phyloP scores from a whole-genome alignment of 2,888 invertebrate species.

The Oegoconia quadripuncta region DNA sequence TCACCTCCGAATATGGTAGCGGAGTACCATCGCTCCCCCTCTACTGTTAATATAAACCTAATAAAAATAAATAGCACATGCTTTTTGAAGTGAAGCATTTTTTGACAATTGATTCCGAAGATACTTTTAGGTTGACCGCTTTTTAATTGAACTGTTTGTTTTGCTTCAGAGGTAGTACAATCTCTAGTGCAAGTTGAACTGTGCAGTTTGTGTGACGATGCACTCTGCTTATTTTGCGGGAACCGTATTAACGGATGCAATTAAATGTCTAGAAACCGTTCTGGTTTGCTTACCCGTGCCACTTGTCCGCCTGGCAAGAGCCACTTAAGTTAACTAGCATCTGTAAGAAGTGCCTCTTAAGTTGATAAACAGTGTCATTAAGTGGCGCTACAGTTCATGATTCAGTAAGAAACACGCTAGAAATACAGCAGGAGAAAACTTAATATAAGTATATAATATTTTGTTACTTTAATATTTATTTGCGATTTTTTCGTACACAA shows the following conservation, averaged over 20 bases:
- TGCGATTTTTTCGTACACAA: no score
- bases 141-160: not conserved
- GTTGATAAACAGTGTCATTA: not conserved
- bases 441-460: no score
- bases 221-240: constrained; percentile 32
- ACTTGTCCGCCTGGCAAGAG: constrained; percentile 34
- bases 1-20: constrained; percentile 31
- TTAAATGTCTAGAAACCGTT: constrained; percentile 61
- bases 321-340: no score
- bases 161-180: constrained; percentile 8
- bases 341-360: constrained; percentile 9
- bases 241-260: constrained; percentile 55
- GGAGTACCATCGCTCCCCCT: constrained; percentile 47
- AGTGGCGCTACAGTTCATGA: no score
- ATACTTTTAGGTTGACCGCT: not conserved
- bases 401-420: no score
- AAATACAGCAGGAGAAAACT: no score
- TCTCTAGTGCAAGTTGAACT: constrained; percentile 24
- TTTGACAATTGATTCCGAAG: not conserved
- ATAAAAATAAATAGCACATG: constrained; percentile 26
- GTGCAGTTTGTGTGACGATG: constrained; percentile 32
- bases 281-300: constrained; percentile 48
- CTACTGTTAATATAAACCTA: constrained; percentile 22
- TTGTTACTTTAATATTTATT: no score
- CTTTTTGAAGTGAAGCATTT: constrained; percentile 25